Evolutionary conservation across 2,113 vertebrate genomes (phyloP).

Genomic region (Podocnemis expansa): DNA sequence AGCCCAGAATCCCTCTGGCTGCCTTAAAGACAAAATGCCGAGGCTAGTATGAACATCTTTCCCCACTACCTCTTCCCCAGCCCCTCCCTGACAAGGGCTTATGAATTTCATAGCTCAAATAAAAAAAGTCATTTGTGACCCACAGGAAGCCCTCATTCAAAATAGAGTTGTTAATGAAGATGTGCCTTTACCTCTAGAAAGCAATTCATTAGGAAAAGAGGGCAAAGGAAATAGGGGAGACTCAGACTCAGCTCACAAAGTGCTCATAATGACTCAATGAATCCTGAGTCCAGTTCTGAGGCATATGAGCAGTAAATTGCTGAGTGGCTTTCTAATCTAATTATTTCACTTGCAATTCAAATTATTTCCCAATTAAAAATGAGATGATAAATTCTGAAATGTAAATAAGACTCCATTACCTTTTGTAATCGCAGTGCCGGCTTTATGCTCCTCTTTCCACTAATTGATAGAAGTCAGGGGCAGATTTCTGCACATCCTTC

Average conservation of each 20-base stretch:
- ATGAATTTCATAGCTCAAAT: neutral
- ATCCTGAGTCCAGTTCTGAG: constrained; percentile 51
- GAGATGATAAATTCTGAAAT: constrained; percentile 74
- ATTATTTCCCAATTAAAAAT: constrained; percentile 77
- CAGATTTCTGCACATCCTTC: constrained; percentile 16
- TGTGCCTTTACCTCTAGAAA: constrained; percentile 7
- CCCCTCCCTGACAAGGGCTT: constrained; percentile 3
- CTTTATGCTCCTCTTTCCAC: constrained; percentile 53
- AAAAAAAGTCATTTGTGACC: neutral
- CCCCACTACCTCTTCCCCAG: neutral
- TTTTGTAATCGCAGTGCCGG: constrained; percentile 64
- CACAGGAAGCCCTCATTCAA: neutral
- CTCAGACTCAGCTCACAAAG: constrained; percentile 1
- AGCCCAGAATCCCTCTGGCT: neutral
- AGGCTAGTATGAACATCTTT: neutral
- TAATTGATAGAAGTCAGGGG: constrained; percentile 59
- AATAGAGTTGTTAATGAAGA: neutral
- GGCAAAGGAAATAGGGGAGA: neutral
- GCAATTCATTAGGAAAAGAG: constrained; percentile 3
- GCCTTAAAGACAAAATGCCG: neutral
- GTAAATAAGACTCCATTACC: constrained; percentile 74
- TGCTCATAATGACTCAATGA: constrained; percentile 35
- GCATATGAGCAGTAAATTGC: constrained; percentile 57
- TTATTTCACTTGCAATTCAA: constrained; percentile 77
- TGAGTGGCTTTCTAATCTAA: constrained; percentile 74